A percentile compares a stretch with the other conserved stretches of the same genome.
These are phyloP conservation scores for Nyctibius bracteatus DNA, from an alignment of 2,113 vertebrate genomes.

Conservation along the genomic window DNA sequence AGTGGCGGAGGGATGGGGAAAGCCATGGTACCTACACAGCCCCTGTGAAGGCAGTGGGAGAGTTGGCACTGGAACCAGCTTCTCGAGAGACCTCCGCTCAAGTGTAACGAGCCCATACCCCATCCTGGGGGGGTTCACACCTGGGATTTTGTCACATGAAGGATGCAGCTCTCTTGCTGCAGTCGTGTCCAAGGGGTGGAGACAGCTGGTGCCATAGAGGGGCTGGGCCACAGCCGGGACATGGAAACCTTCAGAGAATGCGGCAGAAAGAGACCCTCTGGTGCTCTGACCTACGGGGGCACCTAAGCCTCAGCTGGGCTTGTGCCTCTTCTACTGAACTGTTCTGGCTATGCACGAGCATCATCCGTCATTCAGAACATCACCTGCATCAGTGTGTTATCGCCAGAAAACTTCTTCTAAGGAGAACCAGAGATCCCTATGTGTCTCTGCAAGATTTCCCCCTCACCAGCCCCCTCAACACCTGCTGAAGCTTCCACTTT, in stretches of 20 bases:
- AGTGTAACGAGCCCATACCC: rapidly evolving
- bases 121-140: rapidly evolving
- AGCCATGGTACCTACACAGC: too few relatives aligned
- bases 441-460: too few relatives aligned
- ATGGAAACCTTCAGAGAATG: not conserved
- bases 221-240: rapidly evolving
- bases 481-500: not conserved
- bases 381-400: rapidly evolving
- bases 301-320: not conserved
- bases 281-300: not conserved
- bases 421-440: not conserved
- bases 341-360: not conserved
- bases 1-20: not conserved
- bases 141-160: rapidly evolving
- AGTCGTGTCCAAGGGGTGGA: rapidly evolving
- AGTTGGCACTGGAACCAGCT: not conserved
- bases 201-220: rapidly evolving
- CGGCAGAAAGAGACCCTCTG: not conserved
- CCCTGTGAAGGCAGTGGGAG: rapidly evolving
- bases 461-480: not conserved
- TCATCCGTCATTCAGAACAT: rapidly evolving
- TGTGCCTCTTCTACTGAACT: not conserved
- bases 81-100: rapidly evolving
- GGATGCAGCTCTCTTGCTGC: not conserved
- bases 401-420: rapidly evolving